These are phyloP conservation scores for Varroa destructor DNA, from an alignment of 1,140 invertebrate genomes.

Conservation along the genomic window DNA sequence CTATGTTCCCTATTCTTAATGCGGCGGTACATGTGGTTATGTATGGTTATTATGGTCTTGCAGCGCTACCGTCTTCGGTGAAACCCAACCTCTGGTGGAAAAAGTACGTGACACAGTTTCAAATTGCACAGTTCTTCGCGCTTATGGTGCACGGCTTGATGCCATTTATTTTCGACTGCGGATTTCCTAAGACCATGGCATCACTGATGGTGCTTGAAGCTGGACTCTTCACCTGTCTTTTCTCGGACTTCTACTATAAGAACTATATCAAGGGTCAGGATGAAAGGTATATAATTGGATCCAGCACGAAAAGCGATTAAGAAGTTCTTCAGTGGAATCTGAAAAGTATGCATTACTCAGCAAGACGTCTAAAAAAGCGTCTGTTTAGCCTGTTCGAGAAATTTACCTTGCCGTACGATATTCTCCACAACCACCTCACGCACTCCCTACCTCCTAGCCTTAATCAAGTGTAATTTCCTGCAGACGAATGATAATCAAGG, in stretches of 20 bases:
- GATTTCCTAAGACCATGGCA: slow-evolving; percentile 26
- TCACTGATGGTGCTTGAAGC: slow-evolving; percentile 22
- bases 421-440: too few relatives aligned
- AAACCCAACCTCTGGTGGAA: slow-evolving; percentile 47
- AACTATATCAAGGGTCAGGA: slow-evolving; percentile 25
- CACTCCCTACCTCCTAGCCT: too few relatives aligned
- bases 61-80: slow-evolving; percentile 52
- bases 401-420: too few relatives aligned
- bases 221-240: slow-evolving; percentile 17
- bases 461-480: too few relatives aligned
- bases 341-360: too few relatives aligned
- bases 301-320: too few relatives aligned
- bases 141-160: slow-evolving; percentile 23
- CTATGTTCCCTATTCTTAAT: slow-evolving; percentile 37
- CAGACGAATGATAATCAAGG: too few relatives aligned
- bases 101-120: slow-evolving; percentile 45
- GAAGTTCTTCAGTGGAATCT: too few relatives aligned
- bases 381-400: too few relatives aligned
- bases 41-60: slow-evolving; percentile 71
- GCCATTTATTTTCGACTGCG: slow-evolving; percentile 17
- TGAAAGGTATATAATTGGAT: background rate
- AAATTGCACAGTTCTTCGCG: slow-evolving; percentile 39
- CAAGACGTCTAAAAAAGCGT: too few relatives aligned
- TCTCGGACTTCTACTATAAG: slow-evolving; percentile 27
- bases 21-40: slow-evolving; percentile 51